Evolutionary conservation across 2,888 invertebrate genomes (phyloP), one percentile per base, ranked within the genome.

Genomic region (Lydus trimaculatus): DNA sequence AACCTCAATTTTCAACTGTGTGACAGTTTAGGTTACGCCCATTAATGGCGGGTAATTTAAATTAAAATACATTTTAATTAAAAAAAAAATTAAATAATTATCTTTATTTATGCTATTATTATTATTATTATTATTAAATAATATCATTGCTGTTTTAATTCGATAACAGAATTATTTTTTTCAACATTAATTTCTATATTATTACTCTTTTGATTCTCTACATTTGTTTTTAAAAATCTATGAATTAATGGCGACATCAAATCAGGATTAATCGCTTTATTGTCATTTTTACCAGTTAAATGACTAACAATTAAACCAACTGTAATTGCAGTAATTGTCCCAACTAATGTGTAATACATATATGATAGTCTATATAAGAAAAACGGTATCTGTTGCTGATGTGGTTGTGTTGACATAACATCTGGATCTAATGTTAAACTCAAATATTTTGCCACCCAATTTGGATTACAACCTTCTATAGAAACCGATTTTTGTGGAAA

Each of bases 281-380:
- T 88, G 78, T 89, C 88, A 73, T 90, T 90, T 6, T 88, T 87
- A 9, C 89, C 89, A 0, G 92, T 92, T 76, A 91, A 86, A 83
- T 89, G 91, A 23, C 93, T 93, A 31, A 93, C 91, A 31, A 90
- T 76, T 20, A 91, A 82, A 0, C 94, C 94, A 7, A 92, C 87
- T 3, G 88, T 67, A 59, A 93, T 87, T 13, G 91, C 90, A 0
- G 90, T 90, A 0, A 89, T 74, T 79, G 91, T 89, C 7, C 94
- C 94, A n/a, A 93, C 87, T 70, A 91, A 86, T 0, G 92, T 92
- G 84, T 93, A 94, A 86, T 93, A 94, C 83, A 93, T 87, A 84
- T 94, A 94, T 15, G 93, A 93, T 79, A 94, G 82, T 75, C 90
- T 86, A 82, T 91, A 94, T 67, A 93, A 81, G 76, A 89, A 86